Base-by-base conservation (phyloP, 2,797 vertebrate genomes). In the Hozukius guyotensis region DNA sequence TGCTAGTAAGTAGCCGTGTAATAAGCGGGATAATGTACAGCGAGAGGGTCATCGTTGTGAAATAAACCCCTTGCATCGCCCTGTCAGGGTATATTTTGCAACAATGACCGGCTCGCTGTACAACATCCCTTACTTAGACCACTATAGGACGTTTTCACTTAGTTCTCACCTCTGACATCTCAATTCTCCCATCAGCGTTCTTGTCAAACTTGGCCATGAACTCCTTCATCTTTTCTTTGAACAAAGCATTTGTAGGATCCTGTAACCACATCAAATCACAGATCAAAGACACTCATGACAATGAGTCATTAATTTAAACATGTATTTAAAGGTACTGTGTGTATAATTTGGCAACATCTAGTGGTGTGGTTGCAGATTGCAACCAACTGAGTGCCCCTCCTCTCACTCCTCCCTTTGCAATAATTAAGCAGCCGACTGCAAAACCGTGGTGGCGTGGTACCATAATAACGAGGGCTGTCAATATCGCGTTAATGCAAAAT, bases 161-260 rank as follows among this genome's bases (percentile, higher is more conserved):
- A 22, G 8, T 55, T 73, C 83, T 96, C 94, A 99, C 98, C 97
- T 99, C 98, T 0, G 97, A 93, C 97, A 99, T 97, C 91, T 99
- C 98, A 1, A 99, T 99, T 84, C 94, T 98, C 13, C 97, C 97
- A 0, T 98, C 98, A 0, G 97, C 85, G 0, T 98, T 98, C 91
- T 97, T 97, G 93, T 99, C 98, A 0, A 99, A 97, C 82, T 96
- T 98, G 87, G 94, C 92, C 97, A 99, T 98, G 89, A 99, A 98
- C 72, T 97, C 97, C 86, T 96, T 98, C 96, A 99, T 96, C 95
- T 98, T 97, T 81, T 97, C 97, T 55, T 94, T 96, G 83, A 98
- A 94, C 6, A 91, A 94, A 75, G 93, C 93, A 0, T 94, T 96
- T 84, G 96, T 94, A 5, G 96, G 92, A 74, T 96, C 96, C 97